These are phyloP conservation scores for Papilio machaon DNA, from an alignment of 1,140 invertebrate genomes.

Conservation along the genomic window DNA sequence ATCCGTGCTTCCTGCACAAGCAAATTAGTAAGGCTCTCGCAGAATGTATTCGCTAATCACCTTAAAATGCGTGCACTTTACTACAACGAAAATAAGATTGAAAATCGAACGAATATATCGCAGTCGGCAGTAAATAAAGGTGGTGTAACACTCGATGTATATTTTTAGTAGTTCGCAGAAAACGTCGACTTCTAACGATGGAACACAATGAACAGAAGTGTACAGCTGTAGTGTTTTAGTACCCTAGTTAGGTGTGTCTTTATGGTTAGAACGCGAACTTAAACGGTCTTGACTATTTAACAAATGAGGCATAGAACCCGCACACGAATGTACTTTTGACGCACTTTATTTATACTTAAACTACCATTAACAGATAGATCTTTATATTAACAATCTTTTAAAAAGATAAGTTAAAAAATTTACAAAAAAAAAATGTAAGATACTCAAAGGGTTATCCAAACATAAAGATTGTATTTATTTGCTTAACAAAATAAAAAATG, in stretches of 20 bases:
- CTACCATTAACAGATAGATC: not conserved
- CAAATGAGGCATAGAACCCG: slow-evolving; percentile 42
- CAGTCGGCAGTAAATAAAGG: slow-evolving; percentile 43
- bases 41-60: slow-evolving; percentile 64
- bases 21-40: slow-evolving; percentile 75
- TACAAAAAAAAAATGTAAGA: too few relatives aligned
- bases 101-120: slow-evolving; percentile 45
- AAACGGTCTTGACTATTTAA: slow-evolving; percentile 45
- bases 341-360: not conserved
- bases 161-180: slow-evolving; percentile 80
- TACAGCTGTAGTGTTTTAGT: slow-evolving; percentile 64
- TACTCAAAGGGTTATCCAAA: too few relatives aligned
- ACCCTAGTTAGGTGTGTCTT: slow-evolving; percentile 57
- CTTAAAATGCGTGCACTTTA: slow-evolving; percentile 46
- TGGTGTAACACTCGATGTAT: slow-evolving; percentile 56
- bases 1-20: slow-evolving; percentile 77
- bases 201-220: slow-evolving; percentile 68
- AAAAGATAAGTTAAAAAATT: not conserved
- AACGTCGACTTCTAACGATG: slow-evolving; percentile 59
- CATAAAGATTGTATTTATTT: too few relatives aligned
- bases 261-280: slow-evolving; percentile 46
- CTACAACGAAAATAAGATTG: slow-evolving; percentile 47
- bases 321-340: slow-evolving; percentile 34
- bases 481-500: too few relatives aligned
- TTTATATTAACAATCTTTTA: not conserved